Percentiles rank a stretch among this genome's conserved stretches.
Evolutionary conservation across 1,140 invertebrate genomes (phyloP).

Genomic region (Riptortus pedestris): DNA sequence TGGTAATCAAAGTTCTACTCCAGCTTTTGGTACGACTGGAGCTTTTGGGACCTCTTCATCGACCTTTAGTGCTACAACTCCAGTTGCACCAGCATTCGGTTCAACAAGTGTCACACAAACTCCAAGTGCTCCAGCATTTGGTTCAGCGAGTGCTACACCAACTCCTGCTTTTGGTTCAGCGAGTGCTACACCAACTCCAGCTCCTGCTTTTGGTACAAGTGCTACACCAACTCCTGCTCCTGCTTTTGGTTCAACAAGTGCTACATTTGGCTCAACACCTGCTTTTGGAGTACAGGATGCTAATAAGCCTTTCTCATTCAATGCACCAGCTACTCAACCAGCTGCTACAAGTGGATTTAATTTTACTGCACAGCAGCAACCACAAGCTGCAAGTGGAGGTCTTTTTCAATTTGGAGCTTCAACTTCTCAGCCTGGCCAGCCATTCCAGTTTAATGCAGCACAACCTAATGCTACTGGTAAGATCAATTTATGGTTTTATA

Average conservation of each 20-base stretch:
- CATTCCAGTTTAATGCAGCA: constrained; percentile 6
- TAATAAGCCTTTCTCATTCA: neutral
- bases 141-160: neutral
- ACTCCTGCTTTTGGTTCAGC: neutral
- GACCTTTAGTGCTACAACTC: too few species aligned
- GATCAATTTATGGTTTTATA: neutral
- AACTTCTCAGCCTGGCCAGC: neutral
- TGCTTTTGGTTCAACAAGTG: constrained; percentile 5
- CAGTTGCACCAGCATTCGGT: neutral
- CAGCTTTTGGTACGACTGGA: constrained; percentile 1
- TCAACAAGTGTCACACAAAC: too few species aligned
- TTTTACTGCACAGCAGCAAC: constrained; percentile 1
- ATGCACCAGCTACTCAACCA: neutral
- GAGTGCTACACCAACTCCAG: too few species aligned
- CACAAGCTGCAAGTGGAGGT: neutral
- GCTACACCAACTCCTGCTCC: neutral
- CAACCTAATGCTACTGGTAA: neutral
- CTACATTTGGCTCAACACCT: neutral
- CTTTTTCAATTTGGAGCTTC: constrained; percentile 11
- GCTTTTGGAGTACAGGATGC: neutral
- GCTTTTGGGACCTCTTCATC: constrained; percentile 7
- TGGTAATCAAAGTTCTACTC: constrained; percentile 1
- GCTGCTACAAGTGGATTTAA: neutral
- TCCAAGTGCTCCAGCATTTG: neutral
- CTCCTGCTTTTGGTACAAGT: neutral